Base-by-base conservation (phyloP, 2,888 invertebrate species). In the Rotaria sp. region DNA sequence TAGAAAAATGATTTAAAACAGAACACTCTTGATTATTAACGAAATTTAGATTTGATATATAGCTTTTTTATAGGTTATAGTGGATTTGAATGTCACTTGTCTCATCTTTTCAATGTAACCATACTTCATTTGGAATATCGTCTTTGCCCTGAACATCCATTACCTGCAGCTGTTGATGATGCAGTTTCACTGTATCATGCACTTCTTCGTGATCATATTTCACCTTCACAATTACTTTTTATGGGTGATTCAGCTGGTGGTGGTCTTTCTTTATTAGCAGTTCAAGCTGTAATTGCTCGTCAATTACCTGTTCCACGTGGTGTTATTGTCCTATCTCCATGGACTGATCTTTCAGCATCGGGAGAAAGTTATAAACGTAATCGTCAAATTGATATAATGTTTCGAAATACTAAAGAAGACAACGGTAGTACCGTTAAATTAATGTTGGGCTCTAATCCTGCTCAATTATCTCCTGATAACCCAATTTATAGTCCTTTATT, bases 101-200 rank as follows among this genome's bases (percentile, higher is more conserved):
- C 80, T 18, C 2, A 15, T 21, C 80, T 80, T n/a, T 80, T 80
- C 15, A 80, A 80, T 45, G 21, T 80, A 35, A 80, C 80, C 4
- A 35, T 80, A 45, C 80, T 80, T 80, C 80, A 80, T 80, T 80
- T 80, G 80, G 80, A 80, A 80, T 80, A 80, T 80, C 80, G 80
- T 4, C 80, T 80, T 41, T 80, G 80, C 45, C 80, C 80, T 8
- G 80, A 80, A 45, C n/a, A 80, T 80, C 4, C 80, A 80, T 45
- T 80, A 45, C 80, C 45, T 4, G 80, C 80, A 45, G 35, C 21
- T 26, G n/a, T 45, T 10, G 45, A 80, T 10, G 80, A 80, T 45
- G 7, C 80, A 80, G 7, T 80, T 5, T 10, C 80, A 45, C 13
- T 80, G 0, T 80, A 80, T 45, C 41, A 11, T 26, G 80, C 41